Conservation (phyloP, 2,888 invertebrate species). For the Willowsia nigromaculata region DNA sequence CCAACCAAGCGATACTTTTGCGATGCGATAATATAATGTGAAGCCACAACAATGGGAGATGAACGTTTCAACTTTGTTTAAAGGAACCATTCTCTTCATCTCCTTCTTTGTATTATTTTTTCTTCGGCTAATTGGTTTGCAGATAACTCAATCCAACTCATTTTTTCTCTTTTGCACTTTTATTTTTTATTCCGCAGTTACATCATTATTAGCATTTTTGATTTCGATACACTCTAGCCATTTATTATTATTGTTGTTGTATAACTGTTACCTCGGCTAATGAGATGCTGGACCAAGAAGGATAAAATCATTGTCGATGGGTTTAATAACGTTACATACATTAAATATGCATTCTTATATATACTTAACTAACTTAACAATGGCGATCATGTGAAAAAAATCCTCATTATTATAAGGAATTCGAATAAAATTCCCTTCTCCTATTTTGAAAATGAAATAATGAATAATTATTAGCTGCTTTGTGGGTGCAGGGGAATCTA, state of each 20-base stretch:
- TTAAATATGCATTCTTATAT: too few relatives aligned
- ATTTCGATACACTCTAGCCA: constrained; percentile 31
- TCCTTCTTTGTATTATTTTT: not conserved
- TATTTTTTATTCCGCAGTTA: not conserved
- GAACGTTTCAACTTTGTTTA: too few relatives aligned
- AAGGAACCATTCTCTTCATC: constrained; percentile 48
- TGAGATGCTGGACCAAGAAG: constrained; percentile 27
- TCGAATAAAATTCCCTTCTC: constrained; percentile 33
- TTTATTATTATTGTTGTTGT: not conserved
- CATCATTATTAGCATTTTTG: constrained; percentile 11
- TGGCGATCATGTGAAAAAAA: constrained; percentile 19
- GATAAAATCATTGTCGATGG: too few relatives aligned
- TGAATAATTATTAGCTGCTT: constrained; percentile 9
- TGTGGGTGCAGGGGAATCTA: too few relatives aligned
- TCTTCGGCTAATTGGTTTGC: constrained; percentile 14
- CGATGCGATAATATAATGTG: not conserved
- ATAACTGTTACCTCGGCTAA: not conserved
- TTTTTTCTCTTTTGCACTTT: not conserved
- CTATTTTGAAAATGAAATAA: not conserved
- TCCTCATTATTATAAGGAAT: not conserved
- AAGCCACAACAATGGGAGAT: not conserved
- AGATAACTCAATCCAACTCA: constrained; percentile 36
- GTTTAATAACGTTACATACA: too few relatives aligned
- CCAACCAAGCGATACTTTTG: not conserved
- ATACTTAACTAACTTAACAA: not conserved